Base-by-base conservation (phyloP, 2,888 invertebrate genomes). In the Exocentrus adspersus region DNA sequence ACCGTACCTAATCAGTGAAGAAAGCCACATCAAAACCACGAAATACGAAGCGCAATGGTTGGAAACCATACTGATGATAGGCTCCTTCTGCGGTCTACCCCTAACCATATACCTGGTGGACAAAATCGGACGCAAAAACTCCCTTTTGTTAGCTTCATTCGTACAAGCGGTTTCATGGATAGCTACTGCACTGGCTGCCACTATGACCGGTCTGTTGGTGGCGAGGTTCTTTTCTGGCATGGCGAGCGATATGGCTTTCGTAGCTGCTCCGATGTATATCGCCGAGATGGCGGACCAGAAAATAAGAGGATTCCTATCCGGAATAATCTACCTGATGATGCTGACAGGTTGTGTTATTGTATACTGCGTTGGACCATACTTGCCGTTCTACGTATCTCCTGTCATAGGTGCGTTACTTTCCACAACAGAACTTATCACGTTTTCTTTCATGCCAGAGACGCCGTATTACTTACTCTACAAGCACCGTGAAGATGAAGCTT, bases 301-400 rank as follows among this genome's bases (percentile, higher is more conserved):
- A 62, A 81, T 83, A 30, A 65, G 82, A 21, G 83, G 83, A 10
- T 80, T 81, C 62, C 67, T 83, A 7, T 79, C 81, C 0, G 78
- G 81, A n/a, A 76, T 80, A 19, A 81, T 82, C 54, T 82, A 81
- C 67, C 73, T 82, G 12, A 81, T 82, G 79, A 81, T 82, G 81
- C 72, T 82, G 9, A 69, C 80, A n/a, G 83, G 83, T 1, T 57
- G 57, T 24, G 52, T 81, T 1, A 69, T 79, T 1, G 73, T 79
- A 46, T 76, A 76, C 52, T 58, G 64, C 2, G 51, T 75, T 1
- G 80, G 78, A 0, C 79, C 81, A 0, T 81, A 58, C 43, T 30
- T 58, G 0, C 73, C 79, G 0, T 76, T 80, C 14, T 77, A 76
- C 32, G 72, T 76, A 2, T 74, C 80, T 2, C 78, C 80, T 3